phyloP scores from a whole-genome alignment of 1,140 invertebrate genomes.

The Bombus haemorrhoidalis region DNA sequence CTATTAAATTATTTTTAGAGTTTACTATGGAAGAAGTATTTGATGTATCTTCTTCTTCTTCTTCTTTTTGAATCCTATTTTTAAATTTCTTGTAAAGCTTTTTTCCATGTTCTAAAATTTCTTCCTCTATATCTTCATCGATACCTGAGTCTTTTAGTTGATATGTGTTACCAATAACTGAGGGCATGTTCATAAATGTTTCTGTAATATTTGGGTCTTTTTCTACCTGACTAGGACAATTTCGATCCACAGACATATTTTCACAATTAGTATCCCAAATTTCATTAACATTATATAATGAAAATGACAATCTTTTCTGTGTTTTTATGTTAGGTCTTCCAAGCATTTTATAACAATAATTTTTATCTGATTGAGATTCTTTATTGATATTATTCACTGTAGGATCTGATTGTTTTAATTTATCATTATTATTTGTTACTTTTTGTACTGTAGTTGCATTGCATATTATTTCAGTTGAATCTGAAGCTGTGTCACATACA shows the following conservation, averaged over 20 bases:
- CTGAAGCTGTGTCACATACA: background rate
- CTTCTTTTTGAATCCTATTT: background rate
- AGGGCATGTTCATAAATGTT: background rate
- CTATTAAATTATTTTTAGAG: background rate
- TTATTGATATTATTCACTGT: background rate
- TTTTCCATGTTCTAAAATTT: background rate
- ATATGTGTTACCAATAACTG: background rate
- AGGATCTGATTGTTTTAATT: background rate
- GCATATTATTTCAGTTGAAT: background rate
- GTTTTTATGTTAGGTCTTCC: background rate
- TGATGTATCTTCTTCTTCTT: background rate
- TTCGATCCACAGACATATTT: background rate
- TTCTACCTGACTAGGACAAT: background rate
- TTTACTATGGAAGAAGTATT: background rate
- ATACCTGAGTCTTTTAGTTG: conserved; percentile 43
- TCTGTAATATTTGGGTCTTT: background rate
- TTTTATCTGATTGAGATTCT: too few species aligned
- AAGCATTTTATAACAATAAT: background rate
- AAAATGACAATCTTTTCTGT: background rate
- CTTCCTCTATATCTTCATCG: conserved; percentile 39
- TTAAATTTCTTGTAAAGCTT: background rate
- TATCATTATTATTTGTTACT: too few species aligned
- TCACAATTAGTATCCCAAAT: background rate
- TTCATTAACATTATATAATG: background rate
- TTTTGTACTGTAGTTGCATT: background rate